Base-by-base conservation (phyloP, 2,888 invertebrate genomes). In the Troides aeacus region DNA sequence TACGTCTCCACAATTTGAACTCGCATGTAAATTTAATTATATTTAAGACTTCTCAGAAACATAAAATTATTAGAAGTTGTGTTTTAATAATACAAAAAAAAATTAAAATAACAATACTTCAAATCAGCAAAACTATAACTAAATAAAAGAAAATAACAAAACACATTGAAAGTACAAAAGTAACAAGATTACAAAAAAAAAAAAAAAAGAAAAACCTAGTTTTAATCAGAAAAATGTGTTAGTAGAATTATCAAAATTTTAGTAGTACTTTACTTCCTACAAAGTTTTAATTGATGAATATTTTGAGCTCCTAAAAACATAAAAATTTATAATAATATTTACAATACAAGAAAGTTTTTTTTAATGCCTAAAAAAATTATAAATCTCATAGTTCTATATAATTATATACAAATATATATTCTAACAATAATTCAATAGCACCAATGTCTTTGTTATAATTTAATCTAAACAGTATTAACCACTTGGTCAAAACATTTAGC, bases 401-500 rank as follows among this genome's bases (percentile, higher is more conserved):
- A 4, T 30, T 30, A 30, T 30, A 30, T 30, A 30, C 30, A 30
- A 15, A 58, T 23, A 23, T n/a, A 58, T 15, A 58, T 58, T 7
- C 23, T 58, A n/a, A 58, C 57, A 6, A 15, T 12, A 23, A 58
- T n/a, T 58, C 57, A 72, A 76, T 77, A 79, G 77, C 79, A 82
- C 79, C 77, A 74, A 66, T 59, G 60, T 70, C 21, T 69, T 71
- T 24, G 46, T 23, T 58, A n/a, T 50, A 59, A 50, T 56, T 69
- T 24, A 21, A 23, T 74, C 79, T 88, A 92, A 73, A 91, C 83
- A 74, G 94, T 94, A 75, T 93, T 94, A 78, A 94, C 94, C 64
- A 94, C 94, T 89, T 94, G 93, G 76, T 93, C 93, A 76, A 94
- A 93, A 81, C 94, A 94, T 77, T 94, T 94, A 1, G 94, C 94